Conservation (phyloP, 2,888 invertebrate species). For the Spodoptera exigua region DNA sequence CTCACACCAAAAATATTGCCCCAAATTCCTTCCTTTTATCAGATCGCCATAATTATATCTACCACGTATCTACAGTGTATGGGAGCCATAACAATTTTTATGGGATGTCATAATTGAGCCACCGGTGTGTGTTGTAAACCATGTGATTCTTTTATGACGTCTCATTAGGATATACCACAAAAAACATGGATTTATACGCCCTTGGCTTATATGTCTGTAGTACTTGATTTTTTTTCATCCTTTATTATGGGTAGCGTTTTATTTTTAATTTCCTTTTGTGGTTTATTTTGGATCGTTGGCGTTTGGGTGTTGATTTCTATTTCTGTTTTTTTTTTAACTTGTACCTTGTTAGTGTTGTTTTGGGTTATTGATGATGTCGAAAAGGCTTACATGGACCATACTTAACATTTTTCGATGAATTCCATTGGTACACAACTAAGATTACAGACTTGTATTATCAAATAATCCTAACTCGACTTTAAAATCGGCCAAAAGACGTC, state of each 20-base stretch:
- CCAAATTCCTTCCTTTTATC: slow-evolving; percentile 26
- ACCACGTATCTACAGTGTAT: slow-evolving; percentile 36
- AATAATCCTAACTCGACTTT: too few relatives aligned
- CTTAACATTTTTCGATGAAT: too few relatives aligned
- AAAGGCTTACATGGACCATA: too few relatives aligned
- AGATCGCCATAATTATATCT: slow-evolving; percentile 20
- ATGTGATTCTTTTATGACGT: slow-evolving; percentile 29
- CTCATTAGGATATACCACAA: slow-evolving; percentile 40
- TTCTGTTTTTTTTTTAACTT: too few relatives aligned
- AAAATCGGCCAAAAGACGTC: too few relatives aligned
- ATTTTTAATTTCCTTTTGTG: slow-evolving; percentile 6
- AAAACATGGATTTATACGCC: slow-evolving; percentile 19
- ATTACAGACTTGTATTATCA: too few relatives aligned
- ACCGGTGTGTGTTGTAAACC: slow-evolving; percentile 32
- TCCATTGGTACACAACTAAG: too few relatives aligned
- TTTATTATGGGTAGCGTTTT: slow-evolving; percentile 13
- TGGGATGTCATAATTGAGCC: slow-evolving; percentile 43
- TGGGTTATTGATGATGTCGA: too few relatives aligned
- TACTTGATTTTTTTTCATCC: slow-evolving; percentile 32
- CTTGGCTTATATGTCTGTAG: slow-evolving; percentile 12
- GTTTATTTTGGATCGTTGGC: not conserved
- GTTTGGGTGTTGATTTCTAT: too few relatives aligned
- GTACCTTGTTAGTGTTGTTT: too few relatives aligned
- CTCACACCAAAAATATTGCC: not conserved
- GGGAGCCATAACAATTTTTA: slow-evolving; percentile 39